phyloP scores from a whole-genome alignment of 2,113 vertebrate genomes.

The Aleadryas rufinucha region DNA sequence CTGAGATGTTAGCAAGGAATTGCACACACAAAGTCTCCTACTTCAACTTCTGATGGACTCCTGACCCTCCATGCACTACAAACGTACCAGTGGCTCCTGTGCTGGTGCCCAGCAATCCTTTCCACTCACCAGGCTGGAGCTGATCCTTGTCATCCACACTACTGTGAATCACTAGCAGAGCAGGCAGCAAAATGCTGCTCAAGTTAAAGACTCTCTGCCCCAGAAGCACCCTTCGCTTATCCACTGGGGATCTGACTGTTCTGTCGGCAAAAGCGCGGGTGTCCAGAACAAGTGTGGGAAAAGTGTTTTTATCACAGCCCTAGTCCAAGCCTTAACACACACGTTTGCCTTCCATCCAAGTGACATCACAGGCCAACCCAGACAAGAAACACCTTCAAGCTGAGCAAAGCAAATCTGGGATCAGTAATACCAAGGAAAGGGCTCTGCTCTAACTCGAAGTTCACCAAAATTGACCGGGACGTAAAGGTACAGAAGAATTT shows the following conservation, averaged over 20 bases:
- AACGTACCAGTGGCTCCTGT: background rate
- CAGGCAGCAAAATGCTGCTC: fast-evolving
- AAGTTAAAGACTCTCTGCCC: too few relatives aligned
- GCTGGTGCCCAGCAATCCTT: background rate
- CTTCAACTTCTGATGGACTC: background rate
- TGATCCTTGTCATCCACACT: fast-evolving
- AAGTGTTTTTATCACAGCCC: fast-evolving
- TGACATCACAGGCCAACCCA: too few relatives aligned
- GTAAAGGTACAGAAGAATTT: background rate
- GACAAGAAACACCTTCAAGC: background rate
- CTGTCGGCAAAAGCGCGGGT: background rate
- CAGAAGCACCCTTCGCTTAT: fast-evolving
- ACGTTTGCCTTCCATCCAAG: too few relatives aligned
- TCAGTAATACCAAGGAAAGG: background rate
- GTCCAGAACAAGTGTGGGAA: too few relatives aligned
- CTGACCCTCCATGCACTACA: background rate
- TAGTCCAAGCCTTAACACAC: background rate
- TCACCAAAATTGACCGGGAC: background rate
- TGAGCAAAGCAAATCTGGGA: background rate
- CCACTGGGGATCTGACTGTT: fast-evolving
- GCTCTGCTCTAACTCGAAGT: background rate
- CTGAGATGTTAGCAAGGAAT: background rate
- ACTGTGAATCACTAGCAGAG: background rate
- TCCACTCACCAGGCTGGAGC: background rate
- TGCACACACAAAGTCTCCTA: background rate